Evolutionary conservation across 2,888 invertebrate species (phyloP), one percentile per base, ranked within the genome.

Genomic region (Eupeodes luniger): DNA sequence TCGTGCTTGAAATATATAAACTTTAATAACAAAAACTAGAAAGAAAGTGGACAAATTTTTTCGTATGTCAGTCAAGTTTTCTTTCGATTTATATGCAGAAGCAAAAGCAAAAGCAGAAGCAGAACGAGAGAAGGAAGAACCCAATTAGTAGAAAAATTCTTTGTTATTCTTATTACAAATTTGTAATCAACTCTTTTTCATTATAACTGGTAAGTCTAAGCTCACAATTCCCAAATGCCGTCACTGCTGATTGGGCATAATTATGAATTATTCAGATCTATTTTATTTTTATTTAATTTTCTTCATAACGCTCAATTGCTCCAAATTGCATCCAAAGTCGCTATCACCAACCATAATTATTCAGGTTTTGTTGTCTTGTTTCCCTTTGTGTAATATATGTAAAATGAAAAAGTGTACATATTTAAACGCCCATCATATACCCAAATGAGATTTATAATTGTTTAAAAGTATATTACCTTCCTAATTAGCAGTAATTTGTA

Each of bases 341-440:
- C 74, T 49, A 67, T 61, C 64, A 66, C 59, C 59, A 78, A 66
- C 59, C 59, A 78, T 49, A 36, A 27, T 11, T 67, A 76, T 70
- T 75, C 80, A 62, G 80, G 80, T 70, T 66, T 80, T 85, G 81
- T 85, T 85, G 85, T 85, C 66, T 81, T 81, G 72, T 72, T 85
- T 85, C 66, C 55, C 59, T 72, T 36, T 69, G 69, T 69, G 36
- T 44, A 66, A 47, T 62, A 76, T 62, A 64, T 51, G 14, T 47
- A 47, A 40, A 62, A 40, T 16, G 11, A 44, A 53, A 57, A 61
- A 64, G 51, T 79, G 77, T 66, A 66, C 14, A 66, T 81, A 76
- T 64, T 66, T 51, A 67, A 64, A 85, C 76, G 77, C 85, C 81
- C 85, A 81, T 85, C 27, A 49, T 27, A 66, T 61, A 57, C 75